phyloP scores from a whole-genome alignment of 2,797 vertebrate genomes.

The Manis pentadactyla region DNA sequence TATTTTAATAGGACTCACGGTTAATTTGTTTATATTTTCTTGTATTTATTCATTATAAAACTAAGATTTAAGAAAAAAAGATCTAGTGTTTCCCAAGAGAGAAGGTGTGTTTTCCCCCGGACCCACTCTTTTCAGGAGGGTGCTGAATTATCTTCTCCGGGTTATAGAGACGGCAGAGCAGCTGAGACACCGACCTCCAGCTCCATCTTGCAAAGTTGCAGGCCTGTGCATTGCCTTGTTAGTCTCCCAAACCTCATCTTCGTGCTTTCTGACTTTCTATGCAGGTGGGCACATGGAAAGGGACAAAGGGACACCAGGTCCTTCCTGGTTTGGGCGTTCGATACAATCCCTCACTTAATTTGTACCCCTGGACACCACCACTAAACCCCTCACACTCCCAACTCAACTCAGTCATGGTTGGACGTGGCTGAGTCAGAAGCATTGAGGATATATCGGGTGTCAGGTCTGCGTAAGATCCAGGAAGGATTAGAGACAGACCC shows the following conservation, averaged over 20 bases:
- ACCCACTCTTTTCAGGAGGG: neutral
- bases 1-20: neutral
- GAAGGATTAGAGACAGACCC: neutral
- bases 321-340: too few relatives aligned
- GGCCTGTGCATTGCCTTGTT: too few relatives aligned
- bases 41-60: neutral
- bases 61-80: neutral
- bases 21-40: neutral
- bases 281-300: too few relatives aligned
- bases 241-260: too few relatives aligned
- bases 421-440: neutral
- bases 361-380: fast-evolving
- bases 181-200: too few relatives aligned
- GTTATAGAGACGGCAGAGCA: neutral
- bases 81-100: neutral
- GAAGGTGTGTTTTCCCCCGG: neutral
- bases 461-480: neutral
- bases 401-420: too few relatives aligned
- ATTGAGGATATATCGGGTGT: neutral
- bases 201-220: too few relatives aligned
- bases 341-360: fast-evolving
- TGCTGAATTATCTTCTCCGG: fast-evolving
- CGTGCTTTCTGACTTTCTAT: too few relatives aligned
- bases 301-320: too few relatives aligned
- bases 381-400: too few relatives aligned